Base-by-base conservation (phyloP, 1,140 invertebrate species). In the Glossosoma conforme region DNA sequence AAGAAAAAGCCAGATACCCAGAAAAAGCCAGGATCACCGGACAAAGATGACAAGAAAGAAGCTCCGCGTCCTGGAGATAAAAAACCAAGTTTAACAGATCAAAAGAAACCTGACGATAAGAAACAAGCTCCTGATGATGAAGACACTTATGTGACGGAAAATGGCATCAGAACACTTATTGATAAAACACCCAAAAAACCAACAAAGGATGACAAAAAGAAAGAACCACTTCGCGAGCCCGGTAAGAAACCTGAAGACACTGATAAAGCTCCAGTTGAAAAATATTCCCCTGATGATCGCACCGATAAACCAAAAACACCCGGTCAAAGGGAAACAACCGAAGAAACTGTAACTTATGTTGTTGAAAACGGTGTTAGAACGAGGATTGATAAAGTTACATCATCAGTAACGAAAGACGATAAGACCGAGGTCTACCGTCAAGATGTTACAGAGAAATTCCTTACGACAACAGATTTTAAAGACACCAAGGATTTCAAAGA, bases 101-200 rank as follows among this genome's bases (percentile, higher is more conserved):
- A 20, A 9, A 10, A 9, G 3, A 42, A 21, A 42, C 10, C 6
- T 6, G 6, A 6, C n/a, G 24, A 21, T 24, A 42, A 10, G 3
- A 42, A 25, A 42, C 2, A 22, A 24, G 6, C 19, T 2, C 18
- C 18, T 22, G 21, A 44, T 19, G 43, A 44, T 8, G 18, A 37
- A 3, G 1, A 17, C 8, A 42, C 15, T 8, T 42, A 6, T 42
- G 40, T 42, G 8, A 42, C 21, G 5, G 51, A 53, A 47, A 53
- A 53, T 53, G 51, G 51, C 1, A 21, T 53, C 1, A 53, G 18
- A 41, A 53, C 51, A n/a, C n/a, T n/a, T n/a, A n/a, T n/a, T n/a
- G n/a, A n/a, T n/a, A n/a, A n/a, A n/a, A n/a, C n/a, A n/a, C n/a
- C n/a, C n/a, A n/a, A n/a, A n/a, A n/a, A n/a, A n/a, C n/a, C n/a